Base-by-base conservation (phyloP, 2,888 invertebrate genomes). In the Chymomyza procnemis region DNA sequence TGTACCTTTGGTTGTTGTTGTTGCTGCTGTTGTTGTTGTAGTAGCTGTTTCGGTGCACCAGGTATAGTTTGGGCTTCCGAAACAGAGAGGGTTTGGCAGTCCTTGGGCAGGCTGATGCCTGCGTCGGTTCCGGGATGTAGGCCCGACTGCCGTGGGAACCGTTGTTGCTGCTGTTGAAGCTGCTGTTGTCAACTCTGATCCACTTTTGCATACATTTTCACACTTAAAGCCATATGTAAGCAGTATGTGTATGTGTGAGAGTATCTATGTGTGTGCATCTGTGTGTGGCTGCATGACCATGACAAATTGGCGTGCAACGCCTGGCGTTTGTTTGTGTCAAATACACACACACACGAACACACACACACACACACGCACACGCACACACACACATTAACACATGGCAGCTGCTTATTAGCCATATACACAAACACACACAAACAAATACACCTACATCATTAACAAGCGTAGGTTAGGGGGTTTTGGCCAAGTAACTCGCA, bases 331-430 rank as follows among this genome's bases (percentile, higher is more conserved):
- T 70, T 41, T 41, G 70, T 61, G 63, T n/a, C 56, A 56, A 22
- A 56, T 16, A 56, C 34, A 30, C 30, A 56, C 56, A 64, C 69
- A 62, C 19, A 47, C 16, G 9, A n/a, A 18, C 48, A 22, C 18
- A 14, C 46, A 55, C 55, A 61, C 54, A 52, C 54, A 34, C 52
- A 48, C n/a, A 59, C 47, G 47, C 18, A 5, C 3, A 26, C 26
- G n/a, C n/a, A n/a, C n/a, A n/a, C 26, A 56, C 34, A 30, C 30
- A 56, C 56, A 64, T 47, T 46, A 61, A 63, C 65, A 9, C 19
- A 46, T 66, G 55, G 48, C 52, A 54, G 34, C 34, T 58, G 76
- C 69, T 79, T 82, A 87, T 84, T 87, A 82, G 78, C 80, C 69
- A 74, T 78, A 74, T 68, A 62, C 19, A 47, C 16, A 16, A n/a